Base-by-base conservation (phyloP, 2,888 invertebrate genomes). In the Hedya salicella region DNA sequence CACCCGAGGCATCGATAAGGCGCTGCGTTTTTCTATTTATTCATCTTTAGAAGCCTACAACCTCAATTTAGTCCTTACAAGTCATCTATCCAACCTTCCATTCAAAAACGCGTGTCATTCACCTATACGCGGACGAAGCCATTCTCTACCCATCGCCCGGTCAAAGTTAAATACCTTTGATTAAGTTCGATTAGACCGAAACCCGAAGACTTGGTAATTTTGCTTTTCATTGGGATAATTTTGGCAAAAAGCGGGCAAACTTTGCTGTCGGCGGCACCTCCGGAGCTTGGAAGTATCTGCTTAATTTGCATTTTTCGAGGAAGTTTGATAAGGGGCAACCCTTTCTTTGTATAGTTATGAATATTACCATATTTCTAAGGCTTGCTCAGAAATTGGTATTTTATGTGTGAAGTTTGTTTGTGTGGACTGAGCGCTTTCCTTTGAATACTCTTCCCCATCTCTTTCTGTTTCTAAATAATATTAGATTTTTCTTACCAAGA, bases 161-260 rank as follows among this genome's bases (percentile, higher is more conserved):
- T n/a, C 56, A 16, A 44, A 30, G 25, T 30, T 17, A 32, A 50
- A 32, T 16, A 40, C 49, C 40, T 50, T 61, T 61, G 40, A 50
- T 61, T 49, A 61, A 61, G 50, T 61, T 52, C 62, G 62, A 42
- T 52, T 32, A 44, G 44, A 50, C 17, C 32, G 42, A 44, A 44
- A 62, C 52, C 52, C 42, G 44, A 62, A 19, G 19, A 30, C 62
- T 32, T 32, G 11, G 42, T 48, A 40, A 63, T 63, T 62, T 62
- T 46, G 53, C 53, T 54, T 46, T 53, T 62, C 62, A 62, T 54
- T 46, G 46, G 19, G 53, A 54, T 62, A 48, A 62, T 62, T 62
- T 62, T 19, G 21, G 36, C 54, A 54, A 62, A 62, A 63, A 40
- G 17, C 17, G 56, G 32, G 39, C 11, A 13, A 48, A n/a, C 62